Evolutionary conservation across 1,140 invertebrate species (phyloP).

Genomic region (Cydia splendana): DNA sequence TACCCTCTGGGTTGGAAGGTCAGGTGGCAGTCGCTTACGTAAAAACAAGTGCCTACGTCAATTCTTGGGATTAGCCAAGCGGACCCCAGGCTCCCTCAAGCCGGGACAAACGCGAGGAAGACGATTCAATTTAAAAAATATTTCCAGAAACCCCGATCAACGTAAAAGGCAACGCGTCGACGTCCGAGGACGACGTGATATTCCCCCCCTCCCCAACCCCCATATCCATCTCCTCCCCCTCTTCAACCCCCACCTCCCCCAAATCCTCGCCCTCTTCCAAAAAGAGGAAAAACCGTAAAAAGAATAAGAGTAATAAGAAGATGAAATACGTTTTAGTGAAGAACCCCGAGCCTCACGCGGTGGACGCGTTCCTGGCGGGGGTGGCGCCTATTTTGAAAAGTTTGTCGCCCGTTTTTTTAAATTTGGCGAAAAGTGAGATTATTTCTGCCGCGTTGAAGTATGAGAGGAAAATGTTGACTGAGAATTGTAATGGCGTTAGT

Average conservation of each 20-base stretch:
- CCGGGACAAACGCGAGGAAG: too few species aligned
- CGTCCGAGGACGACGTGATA: background rate
- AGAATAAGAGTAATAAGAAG: conserved; percentile 3
- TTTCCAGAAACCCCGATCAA: background rate
- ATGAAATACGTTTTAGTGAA: conserved; percentile 16
- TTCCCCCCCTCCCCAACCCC: conserved; percentile 13
- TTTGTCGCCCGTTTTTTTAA: background rate
- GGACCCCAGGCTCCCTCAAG: too few species aligned
- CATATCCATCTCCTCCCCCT: background rate
- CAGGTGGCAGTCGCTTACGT: too few species aligned
- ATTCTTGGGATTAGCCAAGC: too few species aligned
- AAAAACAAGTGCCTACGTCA: too few species aligned
- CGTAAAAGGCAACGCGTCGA: background rate
- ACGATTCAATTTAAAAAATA: background rate
- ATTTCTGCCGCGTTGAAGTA: conserved; percentile 3
- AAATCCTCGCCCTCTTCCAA: background rate
- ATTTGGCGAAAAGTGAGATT: conserved; percentile 3
- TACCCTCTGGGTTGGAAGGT: too few species aligned
- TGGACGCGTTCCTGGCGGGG: background rate
- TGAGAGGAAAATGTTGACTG: conserved; percentile 19
- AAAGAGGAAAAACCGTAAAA: background rate
- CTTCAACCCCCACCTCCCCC: background rate
- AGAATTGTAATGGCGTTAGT: background rate
- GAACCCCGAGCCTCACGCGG: background rate
- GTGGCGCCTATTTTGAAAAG: conserved; percentile 18